Evolutionary conservation across 2,113 vertebrate species (phyloP).

Genomic region (Uria aalge): DNA sequence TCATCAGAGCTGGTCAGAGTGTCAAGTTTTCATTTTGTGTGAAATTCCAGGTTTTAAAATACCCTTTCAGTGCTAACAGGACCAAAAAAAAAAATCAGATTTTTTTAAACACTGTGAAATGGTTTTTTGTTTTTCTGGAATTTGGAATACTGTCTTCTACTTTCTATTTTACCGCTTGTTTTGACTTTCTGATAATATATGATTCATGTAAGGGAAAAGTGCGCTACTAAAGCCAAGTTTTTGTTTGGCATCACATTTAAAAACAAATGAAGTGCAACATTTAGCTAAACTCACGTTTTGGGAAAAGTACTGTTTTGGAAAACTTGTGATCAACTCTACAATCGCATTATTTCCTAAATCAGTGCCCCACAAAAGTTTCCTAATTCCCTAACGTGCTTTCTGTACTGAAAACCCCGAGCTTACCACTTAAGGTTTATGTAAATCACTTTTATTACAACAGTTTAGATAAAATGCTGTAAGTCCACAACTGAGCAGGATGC

Average conservation of each 20-base stretch:
- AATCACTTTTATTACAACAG: background rate
- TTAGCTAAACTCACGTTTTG: background rate
- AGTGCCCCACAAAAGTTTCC: background rate
- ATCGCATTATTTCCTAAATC: background rate
- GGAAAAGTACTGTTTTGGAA: background rate
- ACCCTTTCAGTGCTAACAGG: background rate
- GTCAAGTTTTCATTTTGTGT: background rate
- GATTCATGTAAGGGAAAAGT: background rate
- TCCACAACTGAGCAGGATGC: background rate
- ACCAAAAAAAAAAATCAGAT: background rate
- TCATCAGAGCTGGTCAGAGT: background rate
- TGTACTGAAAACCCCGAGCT: background rate
- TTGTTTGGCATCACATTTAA: background rate
- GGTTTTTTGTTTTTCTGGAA: background rate
- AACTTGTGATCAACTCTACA: background rate
- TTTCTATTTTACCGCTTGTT: background rate
- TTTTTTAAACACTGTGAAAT: background rate
- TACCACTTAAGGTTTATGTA: background rate
- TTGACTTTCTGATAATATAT: background rate
- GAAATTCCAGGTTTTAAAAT: background rate
- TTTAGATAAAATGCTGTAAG: background rate
- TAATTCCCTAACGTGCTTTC: background rate
- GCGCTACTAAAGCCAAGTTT: background rate
- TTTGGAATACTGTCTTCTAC: background rate
- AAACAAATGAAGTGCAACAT: background rate